Conservation (phyloP, 2,113 vertebrate species). For the Nibea coibor region DNA sequence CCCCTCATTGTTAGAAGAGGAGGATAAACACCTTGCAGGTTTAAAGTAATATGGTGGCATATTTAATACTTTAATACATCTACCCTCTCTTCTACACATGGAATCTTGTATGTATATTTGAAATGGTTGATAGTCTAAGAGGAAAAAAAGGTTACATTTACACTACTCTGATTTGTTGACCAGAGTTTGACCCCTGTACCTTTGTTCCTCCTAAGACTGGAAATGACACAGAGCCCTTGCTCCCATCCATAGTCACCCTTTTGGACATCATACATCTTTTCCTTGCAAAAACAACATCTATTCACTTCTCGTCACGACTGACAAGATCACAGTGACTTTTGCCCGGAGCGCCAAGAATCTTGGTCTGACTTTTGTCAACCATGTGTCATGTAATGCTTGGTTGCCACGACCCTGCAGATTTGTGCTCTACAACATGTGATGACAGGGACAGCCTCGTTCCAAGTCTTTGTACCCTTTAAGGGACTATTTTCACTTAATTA, state of each 20-base stretch:
- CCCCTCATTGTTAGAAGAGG: conserved; percentile 6
- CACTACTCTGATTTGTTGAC: not conserved
- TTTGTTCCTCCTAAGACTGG: not conserved
- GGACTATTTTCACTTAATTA: not conserved
- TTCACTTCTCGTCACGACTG: conserved; percentile 6
- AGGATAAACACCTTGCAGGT: not conserved
- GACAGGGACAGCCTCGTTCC: not conserved
- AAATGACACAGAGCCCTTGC: not conserved
- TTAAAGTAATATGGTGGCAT: not conserved
- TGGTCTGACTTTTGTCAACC: conserved; percentile 39
- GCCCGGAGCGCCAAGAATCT: conserved; percentile 2
- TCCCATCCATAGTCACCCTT: not conserved
- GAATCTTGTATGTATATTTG: not conserved
- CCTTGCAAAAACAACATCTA: conserved; percentile 41
- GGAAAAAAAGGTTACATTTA: not conserved
- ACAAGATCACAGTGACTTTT: conserved; percentile 48
- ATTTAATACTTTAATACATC: not conserved
- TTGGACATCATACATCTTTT: conserved; percentile 10
- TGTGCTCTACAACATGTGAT: not conserved
- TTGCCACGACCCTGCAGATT: conserved; percentile 7
- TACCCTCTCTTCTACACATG: not conserved
- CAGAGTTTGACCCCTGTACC: not conserved
- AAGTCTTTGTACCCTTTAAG: not conserved
- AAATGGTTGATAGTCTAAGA: not conserved
- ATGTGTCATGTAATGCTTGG: conserved; percentile 29